Evolutionary conservation across 2,113 vertebrate species (phyloP).

Genomic region (chimpanzee (Pan troglodytes)): NHGRI_mPanTro3-v2.1_pri NC_072403.2:180086501-180087000

Average conservation of each 20-base stretch:
- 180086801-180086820: conserved; percentile 90
- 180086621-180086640: accelerated
- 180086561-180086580: accelerated
- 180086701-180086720: conserved; percentile 92
- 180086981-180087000: accelerated
- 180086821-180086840: accelerated
- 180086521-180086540: accelerated
- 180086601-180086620: accelerated
- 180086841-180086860: too few species aligned
- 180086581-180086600: accelerated
- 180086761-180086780: conserved; percentile 65
- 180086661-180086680: conserved; percentile 90
- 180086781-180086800: conserved; percentile 89
- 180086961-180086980: accelerated
- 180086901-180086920: neutral
- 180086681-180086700: conserved; percentile 93
- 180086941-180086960: too few species aligned
- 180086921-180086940: too few species aligned
- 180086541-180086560: neutral
- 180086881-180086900: neutral
- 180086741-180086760: conserved; percentile 34
- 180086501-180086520: accelerated
- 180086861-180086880: neutral
- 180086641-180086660: neutral
- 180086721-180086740: conserved; percentile 87